phyloP scores from a whole-genome alignment of 2,888 invertebrate genomes.

The Plutella xylostella region DNA sequence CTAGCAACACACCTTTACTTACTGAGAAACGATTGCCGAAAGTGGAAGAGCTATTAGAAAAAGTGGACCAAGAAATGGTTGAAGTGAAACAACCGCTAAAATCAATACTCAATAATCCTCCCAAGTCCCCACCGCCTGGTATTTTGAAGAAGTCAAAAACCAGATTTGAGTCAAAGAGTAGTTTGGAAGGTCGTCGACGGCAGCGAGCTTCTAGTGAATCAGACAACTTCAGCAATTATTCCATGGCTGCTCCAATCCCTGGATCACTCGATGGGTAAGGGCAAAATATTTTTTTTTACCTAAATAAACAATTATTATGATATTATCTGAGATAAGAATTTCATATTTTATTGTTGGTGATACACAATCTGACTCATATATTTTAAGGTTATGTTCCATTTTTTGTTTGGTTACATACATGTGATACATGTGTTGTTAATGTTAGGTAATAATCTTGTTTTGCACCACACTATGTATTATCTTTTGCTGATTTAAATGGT shows the following conservation, averaged over 20 bases:
- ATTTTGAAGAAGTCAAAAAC: slow-evolving; percentile 58
- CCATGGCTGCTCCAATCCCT: no score
- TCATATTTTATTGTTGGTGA: not conserved
- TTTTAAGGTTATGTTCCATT: no score
- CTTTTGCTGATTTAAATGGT: no score
- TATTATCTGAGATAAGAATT: not conserved
- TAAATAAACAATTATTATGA: no score
- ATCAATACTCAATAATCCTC: slow-evolving; percentile 60
- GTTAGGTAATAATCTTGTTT: no score
- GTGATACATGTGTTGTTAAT: no score
- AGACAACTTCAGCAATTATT: slow-evolving; percentile 38
- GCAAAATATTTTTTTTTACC: no score
- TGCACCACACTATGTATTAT: no score
- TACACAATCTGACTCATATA: no score
- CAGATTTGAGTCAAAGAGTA: slow-evolving; percentile 35
- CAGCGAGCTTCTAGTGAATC: slow-evolving; percentile 63
- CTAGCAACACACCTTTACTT: no score
- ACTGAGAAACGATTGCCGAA: slow-evolving; percentile 47
- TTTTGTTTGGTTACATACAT: no score
- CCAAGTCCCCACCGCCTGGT: slow-evolving; percentile 47
- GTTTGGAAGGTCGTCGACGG: slow-evolving; percentile 48
- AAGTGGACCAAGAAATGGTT: slow-evolving; percentile 54
- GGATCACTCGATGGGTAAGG: no score
- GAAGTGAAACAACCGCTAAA: slow-evolving; percentile 58
- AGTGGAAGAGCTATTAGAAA: slow-evolving; percentile 59